Conservation (phyloP, 2,113 vertebrate species). For the Ceratotherium simum region DNA sequence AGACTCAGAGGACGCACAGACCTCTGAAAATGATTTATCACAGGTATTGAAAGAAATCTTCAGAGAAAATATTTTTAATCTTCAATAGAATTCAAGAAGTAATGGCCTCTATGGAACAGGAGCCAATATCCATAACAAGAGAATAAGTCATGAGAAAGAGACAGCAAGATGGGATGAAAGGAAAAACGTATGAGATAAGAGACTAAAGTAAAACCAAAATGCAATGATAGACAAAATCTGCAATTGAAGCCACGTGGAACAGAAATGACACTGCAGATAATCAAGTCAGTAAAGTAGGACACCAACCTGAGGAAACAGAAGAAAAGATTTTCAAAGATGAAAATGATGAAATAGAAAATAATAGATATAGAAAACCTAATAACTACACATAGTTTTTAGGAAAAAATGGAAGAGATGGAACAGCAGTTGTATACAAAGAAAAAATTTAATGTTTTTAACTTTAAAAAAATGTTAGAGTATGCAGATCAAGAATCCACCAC, state of each 20-base stretch:
- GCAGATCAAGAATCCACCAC: not conserved
- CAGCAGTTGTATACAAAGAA: not conserved
- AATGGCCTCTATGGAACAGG: not conserved
- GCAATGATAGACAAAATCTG: not conserved
- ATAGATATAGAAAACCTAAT: not conserved
- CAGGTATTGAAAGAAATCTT: not conserved
- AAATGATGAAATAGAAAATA: not conserved
- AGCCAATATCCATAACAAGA: not conserved
- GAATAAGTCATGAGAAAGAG: not conserved
- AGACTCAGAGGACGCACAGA: not conserved
- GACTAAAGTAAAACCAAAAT: not conserved
- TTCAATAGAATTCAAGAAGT: not conserved
- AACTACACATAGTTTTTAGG: not conserved
- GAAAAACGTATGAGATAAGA: not conserved
- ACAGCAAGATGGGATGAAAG: not conserved
- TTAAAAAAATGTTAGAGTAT: not conserved
- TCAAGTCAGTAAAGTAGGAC: not conserved
- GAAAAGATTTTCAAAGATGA: not conserved
- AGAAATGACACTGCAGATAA: not conserved
- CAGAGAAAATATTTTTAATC: not conserved
- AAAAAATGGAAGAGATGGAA: not conserved
- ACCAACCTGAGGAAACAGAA: not conserved
- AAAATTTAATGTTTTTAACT: not conserved
- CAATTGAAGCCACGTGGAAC: not conserved
- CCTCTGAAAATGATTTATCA: slow-evolving; percentile 1